Base-by-base conservation (phyloP, 2,797 vertebrate genomes). In the Apogon hyalosoma region DNA sequence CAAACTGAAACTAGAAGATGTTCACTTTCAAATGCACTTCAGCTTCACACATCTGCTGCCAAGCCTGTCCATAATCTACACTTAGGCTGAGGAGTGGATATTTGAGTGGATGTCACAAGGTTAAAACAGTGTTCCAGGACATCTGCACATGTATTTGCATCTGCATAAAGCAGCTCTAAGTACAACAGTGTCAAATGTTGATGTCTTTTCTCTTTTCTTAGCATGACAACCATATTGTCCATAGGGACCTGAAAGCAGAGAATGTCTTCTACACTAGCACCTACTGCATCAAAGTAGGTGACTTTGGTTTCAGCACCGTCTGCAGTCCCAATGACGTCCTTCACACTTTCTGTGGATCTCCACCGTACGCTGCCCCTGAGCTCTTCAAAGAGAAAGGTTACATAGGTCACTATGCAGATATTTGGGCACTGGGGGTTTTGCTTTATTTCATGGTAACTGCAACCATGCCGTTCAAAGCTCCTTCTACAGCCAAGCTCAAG, bases 201-300 rank as follows among this genome's bases (percentile, higher is more conserved):
- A 1, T 66, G 39, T 58, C 6, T 57, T 61, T 38, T 63, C 14
- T 73, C 41, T 69, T 66, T 62, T 62, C 56, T n/a, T 87, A 95
- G 94, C 94, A 94, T 63, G 92, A 93, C 39, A 92, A 79, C 77
- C 88, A 94, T 38, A 91, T 95, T 15, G 83, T 94, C 67, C 94
- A 95, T 82, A 87, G 93, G 43, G 92, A 94, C 80, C 75, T 95
- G 73, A 95, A 95, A 52, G 92, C 94, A 4, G 93, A 94, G 75
- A 94, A 94, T 21, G 53, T 95, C 47, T 93, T 93, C 81, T 94
- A 92, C 86, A 92, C 92, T 59, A 84, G 75, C 72, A 87, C 72
- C 9, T 86, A 73, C 87, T 89, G 87, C 75, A 86, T 94, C 54
- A 95, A 94, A 77, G 90, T 94, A 39, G 94, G 92, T 0, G 94